Evolutionary conservation across 2,113 vertebrate species (phyloP).

Genomic region (Craseonycteris thonglongyai): DNA sequence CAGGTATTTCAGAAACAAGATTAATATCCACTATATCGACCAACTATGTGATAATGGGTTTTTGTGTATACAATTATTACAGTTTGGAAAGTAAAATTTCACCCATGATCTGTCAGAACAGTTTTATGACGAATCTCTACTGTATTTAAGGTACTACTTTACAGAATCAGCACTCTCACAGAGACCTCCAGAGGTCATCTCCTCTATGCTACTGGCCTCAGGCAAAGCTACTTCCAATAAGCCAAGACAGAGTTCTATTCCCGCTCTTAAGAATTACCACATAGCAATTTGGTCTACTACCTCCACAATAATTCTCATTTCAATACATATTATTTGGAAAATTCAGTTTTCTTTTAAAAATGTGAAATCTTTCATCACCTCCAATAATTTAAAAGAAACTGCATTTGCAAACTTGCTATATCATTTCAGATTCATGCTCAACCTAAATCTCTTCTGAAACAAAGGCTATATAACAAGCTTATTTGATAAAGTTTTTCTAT

Average conservation of each 20-base stretch:
- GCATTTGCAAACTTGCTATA: background rate
- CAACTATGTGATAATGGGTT: background rate
- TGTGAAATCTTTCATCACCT: background rate
- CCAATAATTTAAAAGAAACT: background rate
- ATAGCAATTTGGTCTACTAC: background rate
- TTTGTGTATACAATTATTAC: background rate
- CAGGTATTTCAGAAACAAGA: slow-evolving; percentile 11
- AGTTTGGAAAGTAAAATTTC: background rate
- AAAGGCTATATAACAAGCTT: background rate
- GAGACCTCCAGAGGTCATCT: background rate
- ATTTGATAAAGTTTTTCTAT: background rate
- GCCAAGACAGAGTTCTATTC: background rate
- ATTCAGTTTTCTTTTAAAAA: background rate
- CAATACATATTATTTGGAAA: background rate
- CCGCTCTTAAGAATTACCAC: background rate
- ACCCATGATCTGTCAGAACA: background rate
- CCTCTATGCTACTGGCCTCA: background rate
- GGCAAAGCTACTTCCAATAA: slow-evolving; percentile 42
- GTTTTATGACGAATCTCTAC: background rate
- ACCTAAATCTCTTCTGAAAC: slow-evolving; percentile 14
- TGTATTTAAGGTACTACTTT: background rate
- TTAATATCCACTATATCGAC: background rate
- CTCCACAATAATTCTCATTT: background rate
- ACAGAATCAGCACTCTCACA: background rate
- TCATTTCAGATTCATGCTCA: background rate